These are phyloP conservation scores for Paramormyrops hopkinsi DNA, from an alignment of 2,797 vertebrate genomes.

Conservation along the genomic window DNA sequence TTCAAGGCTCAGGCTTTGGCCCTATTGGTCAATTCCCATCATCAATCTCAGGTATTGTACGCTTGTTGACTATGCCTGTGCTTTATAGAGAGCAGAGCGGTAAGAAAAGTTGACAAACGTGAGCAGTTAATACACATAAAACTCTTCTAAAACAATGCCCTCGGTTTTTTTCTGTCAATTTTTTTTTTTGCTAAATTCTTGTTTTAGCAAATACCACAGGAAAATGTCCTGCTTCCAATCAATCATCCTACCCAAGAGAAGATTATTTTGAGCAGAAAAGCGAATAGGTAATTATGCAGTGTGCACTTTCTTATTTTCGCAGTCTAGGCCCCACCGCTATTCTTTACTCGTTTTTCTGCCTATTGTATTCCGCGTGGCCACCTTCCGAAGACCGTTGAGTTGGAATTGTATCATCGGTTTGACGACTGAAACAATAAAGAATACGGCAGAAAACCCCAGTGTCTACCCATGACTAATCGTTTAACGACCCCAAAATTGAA, in stretches of 20 bases:
- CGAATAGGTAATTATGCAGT: conserved; percentile 1
- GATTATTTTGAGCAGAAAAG: conserved; percentile 14
- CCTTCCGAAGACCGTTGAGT: conserved; percentile 4
- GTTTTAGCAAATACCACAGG: not conserved
- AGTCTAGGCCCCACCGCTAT: not conserved
- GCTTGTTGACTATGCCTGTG: conserved; percentile 70
- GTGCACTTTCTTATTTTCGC: not conserved
- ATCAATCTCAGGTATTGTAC: conserved; percentile 94
- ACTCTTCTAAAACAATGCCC: not conserved
- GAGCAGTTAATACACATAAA: conserved; percentile 33
- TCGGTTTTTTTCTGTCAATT: not conserved
- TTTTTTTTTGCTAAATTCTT: not conserved
- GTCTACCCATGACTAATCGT: not conserved
- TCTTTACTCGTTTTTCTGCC: not conserved
- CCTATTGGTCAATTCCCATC: conserved; percentile 85
- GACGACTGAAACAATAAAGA: not conserved
- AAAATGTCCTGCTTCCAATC: not conserved
- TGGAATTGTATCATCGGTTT: conserved; percentile 4
- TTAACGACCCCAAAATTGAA: not conserved
- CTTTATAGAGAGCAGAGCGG: conserved; percentile 66
- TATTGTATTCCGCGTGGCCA: not conserved
- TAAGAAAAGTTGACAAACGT: conserved; percentile 44
- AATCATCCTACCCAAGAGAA: not conserved
- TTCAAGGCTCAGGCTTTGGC: conserved; percentile 64
- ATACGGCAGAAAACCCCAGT: conserved; percentile 2